Evolutionary conservation across 2,797 vertebrate species (phyloP), one percentile per base, ranked within the genome.

Genomic region (Melopsittacus undulatus): DNA sequence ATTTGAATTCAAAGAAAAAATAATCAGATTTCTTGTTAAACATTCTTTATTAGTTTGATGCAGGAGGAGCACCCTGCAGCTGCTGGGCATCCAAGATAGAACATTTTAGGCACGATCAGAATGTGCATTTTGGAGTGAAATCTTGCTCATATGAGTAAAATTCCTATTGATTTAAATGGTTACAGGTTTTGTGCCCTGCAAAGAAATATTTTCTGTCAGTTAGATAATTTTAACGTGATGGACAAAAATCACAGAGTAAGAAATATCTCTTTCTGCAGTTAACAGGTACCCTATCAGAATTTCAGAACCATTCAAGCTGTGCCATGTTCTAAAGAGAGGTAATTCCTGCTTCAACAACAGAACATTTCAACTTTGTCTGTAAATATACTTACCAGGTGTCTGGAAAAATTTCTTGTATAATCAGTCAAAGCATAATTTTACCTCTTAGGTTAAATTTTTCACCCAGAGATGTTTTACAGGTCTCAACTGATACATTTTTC

Each of bases 61-160:
- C 5, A 67, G 8, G 18, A 80, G 13, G 10, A 43, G 4, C 2
- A 80, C 17, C 13, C 21, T 49, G 29, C 64, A 18, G 5, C 13
- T 64, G 7, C 36, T 40, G 22, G 29, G 3, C 4, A n/a, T 43
- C 0, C 0, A 48, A 52, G 34, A 27, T 11, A 62, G 6, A 12
- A 2, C 1, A 4, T 48, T 89, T 90, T 18, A 68, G 73, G 52
- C 26, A 11, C 9, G 4, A 82, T n/a, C 32, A 59, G 84, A 92
- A 62, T 10, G 7, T 51, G 27, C 15, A 22, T 69, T 82, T 82
- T 69, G 24, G 4, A 49, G 18, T 29, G 26, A 86, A 34, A 36
- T 70, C 13, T 72, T 83, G 6, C 48, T 69, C 10, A 12, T 27
- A 34, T 23, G 4, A 13, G 5, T 26, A 73, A 85, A 76, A n/a